Evolutionary conservation across 2,797 vertebrate species (phyloP).

Genomic region (Enoplosus armatus): DNA sequence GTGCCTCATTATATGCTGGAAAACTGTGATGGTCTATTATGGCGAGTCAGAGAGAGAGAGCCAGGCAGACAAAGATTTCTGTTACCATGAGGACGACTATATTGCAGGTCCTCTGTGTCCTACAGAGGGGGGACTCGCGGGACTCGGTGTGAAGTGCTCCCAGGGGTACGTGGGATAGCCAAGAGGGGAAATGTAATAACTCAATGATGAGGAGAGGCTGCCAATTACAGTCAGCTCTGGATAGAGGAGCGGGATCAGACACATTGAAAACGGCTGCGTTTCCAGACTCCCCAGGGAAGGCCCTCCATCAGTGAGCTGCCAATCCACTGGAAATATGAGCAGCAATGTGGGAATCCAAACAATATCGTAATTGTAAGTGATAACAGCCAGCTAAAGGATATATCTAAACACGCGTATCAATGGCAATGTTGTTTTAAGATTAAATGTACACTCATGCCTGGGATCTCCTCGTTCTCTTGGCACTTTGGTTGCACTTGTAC

Average conservation of each 20-base stretch:
- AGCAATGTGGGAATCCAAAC: slow-evolving; percentile 69
- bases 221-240: slow-evolving; percentile 75
- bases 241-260: slow-evolving; percentile 71
- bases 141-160: slow-evolving; percentile 74
- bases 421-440: slow-evolving; percentile 70
- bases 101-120: slow-evolving; percentile 57
- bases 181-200: slow-evolving; percentile 77
- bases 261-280: slow-evolving; percentile 64
- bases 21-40: slow-evolving; percentile 69
- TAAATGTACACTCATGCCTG: slow-evolving; percentile 52
- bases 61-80: slow-evolving; percentile 30
- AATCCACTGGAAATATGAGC: slow-evolving; percentile 68
- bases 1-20: slow-evolving; percentile 69
- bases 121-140: slow-evolving; percentile 56
- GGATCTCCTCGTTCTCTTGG: slow-evolving; percentile 53
- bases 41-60: slow-evolving; percentile 37
- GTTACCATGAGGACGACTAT: slow-evolving; percentile 50
- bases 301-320: slow-evolving; percentile 56
- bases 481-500: slow-evolving; percentile 56
- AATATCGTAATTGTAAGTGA: slow-evolving; percentile 66
- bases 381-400: slow-evolving; percentile 58
- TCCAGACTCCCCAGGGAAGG: slow-evolving; percentile 62
- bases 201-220: slow-evolving; percentile 70
- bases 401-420: slow-evolving; percentile 49
- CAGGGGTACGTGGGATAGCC: slow-evolving; percentile 66